Conservation (phyloP, 2,797 vertebrate genomes). For the Syngnathus rostellatus region DNA sequence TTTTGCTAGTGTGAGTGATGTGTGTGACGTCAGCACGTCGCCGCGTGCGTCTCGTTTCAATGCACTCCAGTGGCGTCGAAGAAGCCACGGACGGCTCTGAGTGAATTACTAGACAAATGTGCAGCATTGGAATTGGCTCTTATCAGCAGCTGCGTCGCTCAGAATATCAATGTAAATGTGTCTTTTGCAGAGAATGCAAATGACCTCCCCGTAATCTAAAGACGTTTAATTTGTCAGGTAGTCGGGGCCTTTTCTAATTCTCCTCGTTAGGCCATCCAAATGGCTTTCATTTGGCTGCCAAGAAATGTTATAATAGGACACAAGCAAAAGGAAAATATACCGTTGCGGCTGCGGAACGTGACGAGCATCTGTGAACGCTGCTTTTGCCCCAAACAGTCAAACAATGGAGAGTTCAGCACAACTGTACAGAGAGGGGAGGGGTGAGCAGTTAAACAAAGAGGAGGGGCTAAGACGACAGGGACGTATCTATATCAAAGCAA, state of each 20-base stretch:
- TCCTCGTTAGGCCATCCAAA: slow-evolving; percentile 29
- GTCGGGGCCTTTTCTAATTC: slow-evolving; percentile 32
- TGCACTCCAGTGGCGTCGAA: slow-evolving; percentile 15
- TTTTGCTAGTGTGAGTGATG: background rate
- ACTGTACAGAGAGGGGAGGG: no score
- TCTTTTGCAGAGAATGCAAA: slow-evolving; percentile 15
- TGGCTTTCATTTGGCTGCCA: slow-evolving; percentile 24
- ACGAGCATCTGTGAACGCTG: background rate
- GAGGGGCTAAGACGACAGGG: no score
- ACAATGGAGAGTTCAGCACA: background rate
- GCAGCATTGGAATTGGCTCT: slow-evolving; percentile 17
- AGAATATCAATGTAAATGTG: slow-evolving; percentile 19
- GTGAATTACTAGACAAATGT: slow-evolving; percentile 24
- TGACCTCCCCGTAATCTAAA: slow-evolving; percentile 13
- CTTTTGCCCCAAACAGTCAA: background rate
- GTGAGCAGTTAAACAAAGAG: no score
- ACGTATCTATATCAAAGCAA: background rate
- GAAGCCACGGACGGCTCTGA: slow-evolving; percentile 7
- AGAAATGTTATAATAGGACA: slow-evolving; percentile 31
- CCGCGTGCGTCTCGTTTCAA: slow-evolving; percentile 15
- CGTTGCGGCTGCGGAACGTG: slow-evolving; percentile 23
- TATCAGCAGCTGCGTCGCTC: slow-evolving; percentile 21
- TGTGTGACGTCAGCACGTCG: slow-evolving; percentile 10
- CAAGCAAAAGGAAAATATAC: slow-evolving; percentile 22
- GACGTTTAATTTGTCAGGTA: slow-evolving; percentile 34